Conservation (phyloP, 2,888 invertebrate genomes). For the Lasioglossum malachurum region DNA sequence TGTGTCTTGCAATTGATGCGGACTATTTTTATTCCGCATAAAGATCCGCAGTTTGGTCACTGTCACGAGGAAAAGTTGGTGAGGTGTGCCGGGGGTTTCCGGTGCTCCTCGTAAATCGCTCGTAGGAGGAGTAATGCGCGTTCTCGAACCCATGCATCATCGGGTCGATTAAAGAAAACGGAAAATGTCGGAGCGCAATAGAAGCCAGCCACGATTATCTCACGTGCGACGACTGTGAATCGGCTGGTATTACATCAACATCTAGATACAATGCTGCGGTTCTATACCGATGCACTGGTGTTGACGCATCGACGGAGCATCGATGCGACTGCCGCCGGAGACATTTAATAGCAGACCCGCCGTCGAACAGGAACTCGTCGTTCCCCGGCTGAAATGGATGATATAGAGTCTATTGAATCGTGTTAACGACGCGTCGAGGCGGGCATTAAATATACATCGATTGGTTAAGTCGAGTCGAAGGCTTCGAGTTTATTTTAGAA, state of each 20-base stretch:
- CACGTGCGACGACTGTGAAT: slow-evolving; percentile 61
- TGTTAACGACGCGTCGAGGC: slow-evolving; percentile 14
- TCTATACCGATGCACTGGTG: not conserved
- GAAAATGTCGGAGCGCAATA: slow-evolving; percentile 26
- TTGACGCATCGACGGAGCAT: slow-evolving; percentile 15
- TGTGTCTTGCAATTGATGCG: not conserved
- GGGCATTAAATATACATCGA: slow-evolving; percentile 48
- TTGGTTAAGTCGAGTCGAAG: slow-evolving; percentile 18
- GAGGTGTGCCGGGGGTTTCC: not conserved
- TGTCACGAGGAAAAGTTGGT: not conserved
- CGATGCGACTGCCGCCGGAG: slow-evolving; percentile 2
- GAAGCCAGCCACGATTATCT: slow-evolving; percentile 50
- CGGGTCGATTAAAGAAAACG: slow-evolving; percentile 12
- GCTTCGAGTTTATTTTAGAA: slow-evolving; percentile 1
- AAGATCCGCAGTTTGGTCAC: not conserved
- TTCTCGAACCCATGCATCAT: not conserved
- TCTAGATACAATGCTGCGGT: slow-evolving; percentile 43
- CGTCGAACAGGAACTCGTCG: slow-evolving; percentile 43
- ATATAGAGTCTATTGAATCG: slow-evolving; percentile 31
- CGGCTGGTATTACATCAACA: slow-evolving; percentile 62
- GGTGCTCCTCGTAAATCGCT: not conserved
- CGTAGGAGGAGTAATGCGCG: not conserved
- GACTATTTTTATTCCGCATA: not conserved
- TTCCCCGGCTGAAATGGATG: slow-evolving; percentile 19
- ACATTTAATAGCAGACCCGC: not conserved